These are phyloP conservation scores for Drosophila parthenogenetica DNA, from an alignment of 2,888 invertebrate species.

Conservation along the genomic window DNA sequence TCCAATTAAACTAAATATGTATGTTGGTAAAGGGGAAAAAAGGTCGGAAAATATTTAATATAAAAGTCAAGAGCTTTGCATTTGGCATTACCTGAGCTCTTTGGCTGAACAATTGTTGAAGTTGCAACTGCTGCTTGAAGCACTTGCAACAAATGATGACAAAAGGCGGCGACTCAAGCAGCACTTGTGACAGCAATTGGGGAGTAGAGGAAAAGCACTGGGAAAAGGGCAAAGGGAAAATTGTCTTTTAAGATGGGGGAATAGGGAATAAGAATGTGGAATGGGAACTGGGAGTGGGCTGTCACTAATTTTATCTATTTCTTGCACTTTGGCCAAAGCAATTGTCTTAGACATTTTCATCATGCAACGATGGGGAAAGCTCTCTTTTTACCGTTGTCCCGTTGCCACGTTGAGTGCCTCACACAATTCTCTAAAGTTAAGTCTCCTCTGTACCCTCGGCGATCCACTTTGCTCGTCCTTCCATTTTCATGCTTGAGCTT, in stretches of 20 bases:
- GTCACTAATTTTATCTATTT: slow-evolving; percentile 79
- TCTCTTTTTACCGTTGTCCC: slow-evolving; percentile 5
- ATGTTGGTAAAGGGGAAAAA: not conserved
- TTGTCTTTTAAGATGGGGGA: not conserved
- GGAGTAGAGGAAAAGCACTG: not conserved
- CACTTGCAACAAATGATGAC: slow-evolving; percentile 42
- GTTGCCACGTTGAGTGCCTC: slow-evolving; percentile 26
- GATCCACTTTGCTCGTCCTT: slow-evolving; percentile 10
- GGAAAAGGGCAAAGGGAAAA: not conserved
- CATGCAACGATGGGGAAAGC: slow-evolving; percentile 47
- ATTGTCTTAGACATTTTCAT: slow-evolving; percentile 77
- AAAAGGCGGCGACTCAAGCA: slow-evolving; percentile 52
- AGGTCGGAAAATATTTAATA: slow-evolving; percentile 51
- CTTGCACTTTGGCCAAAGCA: slow-evolving; percentile 80
- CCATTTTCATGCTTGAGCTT: slow-evolving; percentile 61
- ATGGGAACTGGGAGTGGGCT: slow-evolving; percentile 44
- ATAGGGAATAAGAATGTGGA: slow-evolving; percentile 3
- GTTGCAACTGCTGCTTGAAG: slow-evolving; percentile 27
- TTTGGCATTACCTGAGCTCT: slow-evolving; percentile 40
- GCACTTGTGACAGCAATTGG: slow-evolving; percentile 24
- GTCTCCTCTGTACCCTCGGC: slow-evolving; percentile 5
- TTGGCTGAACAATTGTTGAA: slow-evolving; percentile 33
- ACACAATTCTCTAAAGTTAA: slow-evolving; percentile 40
- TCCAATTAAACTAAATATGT: slow-evolving; percentile 65
- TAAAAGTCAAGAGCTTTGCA: slow-evolving; percentile 49